Conservation (phyloP, 2,113 vertebrate species). For the Theropithecus gelada region DNA sequence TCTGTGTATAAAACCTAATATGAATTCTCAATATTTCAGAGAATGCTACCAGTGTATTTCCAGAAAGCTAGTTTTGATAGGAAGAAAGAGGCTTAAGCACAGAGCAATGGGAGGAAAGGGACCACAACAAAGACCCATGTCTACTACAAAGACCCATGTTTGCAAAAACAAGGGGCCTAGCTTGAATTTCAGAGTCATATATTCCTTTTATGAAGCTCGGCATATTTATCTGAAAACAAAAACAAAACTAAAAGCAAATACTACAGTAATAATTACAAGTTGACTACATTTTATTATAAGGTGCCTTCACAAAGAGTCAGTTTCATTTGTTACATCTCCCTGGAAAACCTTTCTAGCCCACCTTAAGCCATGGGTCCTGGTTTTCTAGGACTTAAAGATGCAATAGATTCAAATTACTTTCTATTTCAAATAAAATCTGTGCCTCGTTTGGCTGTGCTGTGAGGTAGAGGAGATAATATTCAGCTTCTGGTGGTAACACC, state of each 20-base stretch:
- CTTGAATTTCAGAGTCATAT: not conserved
- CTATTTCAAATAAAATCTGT: not conserved
- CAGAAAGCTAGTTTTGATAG: not conserved
- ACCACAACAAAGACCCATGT: fast-evolving
- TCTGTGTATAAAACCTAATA: not conserved
- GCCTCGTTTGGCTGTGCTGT: not conserved
- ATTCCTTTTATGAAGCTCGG: not conserved
- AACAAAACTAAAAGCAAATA: not conserved
- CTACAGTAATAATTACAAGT: not conserved
- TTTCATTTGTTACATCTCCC: not conserved
- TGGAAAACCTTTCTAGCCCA: not conserved
- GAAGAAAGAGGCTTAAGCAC: not conserved
- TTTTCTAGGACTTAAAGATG: not conserved
- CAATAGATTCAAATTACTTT: not conserved
- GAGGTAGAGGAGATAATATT: not conserved
- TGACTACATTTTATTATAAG: not conserved
- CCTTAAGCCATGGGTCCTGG: not conserved
- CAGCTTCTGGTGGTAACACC: not conserved
- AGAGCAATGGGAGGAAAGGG: not conserved
- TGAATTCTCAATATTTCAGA: not conserved
- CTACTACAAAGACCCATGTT: fast-evolving
- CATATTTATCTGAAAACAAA: not conserved
- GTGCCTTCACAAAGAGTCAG: not conserved
- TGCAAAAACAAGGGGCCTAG: not conserved
- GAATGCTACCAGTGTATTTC: not conserved